A percentile compares a stretch with the other conserved stretches of the same genome.
These are phyloP conservation scores for Prionailurus viverrinus DNA, from an alignment of 2,113 vertebrate species.

Conservation along the genomic window DNA sequence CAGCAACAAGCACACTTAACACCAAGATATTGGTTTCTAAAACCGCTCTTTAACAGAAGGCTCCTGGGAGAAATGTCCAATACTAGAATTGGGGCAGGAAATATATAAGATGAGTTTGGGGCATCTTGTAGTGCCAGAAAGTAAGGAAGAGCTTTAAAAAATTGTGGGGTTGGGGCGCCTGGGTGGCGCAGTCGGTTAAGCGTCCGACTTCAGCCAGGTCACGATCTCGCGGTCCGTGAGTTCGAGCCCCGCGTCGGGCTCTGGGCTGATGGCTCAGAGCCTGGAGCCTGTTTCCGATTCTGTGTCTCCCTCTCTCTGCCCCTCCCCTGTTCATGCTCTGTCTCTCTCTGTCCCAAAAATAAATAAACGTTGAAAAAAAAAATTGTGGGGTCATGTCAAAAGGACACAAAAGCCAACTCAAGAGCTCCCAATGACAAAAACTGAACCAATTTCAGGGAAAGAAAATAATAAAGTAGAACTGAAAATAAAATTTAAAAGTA, in stretches of 20 bases:
- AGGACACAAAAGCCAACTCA: background rate
- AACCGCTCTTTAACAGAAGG: background rate
- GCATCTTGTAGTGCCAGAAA: background rate
- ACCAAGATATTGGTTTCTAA: background rate
- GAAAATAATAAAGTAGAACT: background rate
- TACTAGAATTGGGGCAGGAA: background rate
- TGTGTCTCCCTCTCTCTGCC: no score
- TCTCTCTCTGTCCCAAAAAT: no score
- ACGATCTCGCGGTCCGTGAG: no score
- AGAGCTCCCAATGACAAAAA: background rate
- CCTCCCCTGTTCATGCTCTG: no score
- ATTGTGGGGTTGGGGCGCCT: background rate
- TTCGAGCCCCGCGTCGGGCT: no score
- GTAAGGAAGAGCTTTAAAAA: background rate
- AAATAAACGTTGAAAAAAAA: background rate
- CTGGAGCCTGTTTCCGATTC: no score
- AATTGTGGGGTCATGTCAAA: background rate
- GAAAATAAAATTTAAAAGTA: background rate
- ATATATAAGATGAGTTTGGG: background rate
- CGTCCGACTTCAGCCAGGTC: no score
- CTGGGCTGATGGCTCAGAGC: no score
- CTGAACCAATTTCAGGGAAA: background rate
- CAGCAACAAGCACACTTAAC: background rate
- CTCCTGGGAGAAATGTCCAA: background rate
- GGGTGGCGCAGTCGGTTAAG: no score